Evolutionary conservation across 2,113 vertebrate genomes (phyloP).

Genomic region (Collichthys lucidus): DNA sequence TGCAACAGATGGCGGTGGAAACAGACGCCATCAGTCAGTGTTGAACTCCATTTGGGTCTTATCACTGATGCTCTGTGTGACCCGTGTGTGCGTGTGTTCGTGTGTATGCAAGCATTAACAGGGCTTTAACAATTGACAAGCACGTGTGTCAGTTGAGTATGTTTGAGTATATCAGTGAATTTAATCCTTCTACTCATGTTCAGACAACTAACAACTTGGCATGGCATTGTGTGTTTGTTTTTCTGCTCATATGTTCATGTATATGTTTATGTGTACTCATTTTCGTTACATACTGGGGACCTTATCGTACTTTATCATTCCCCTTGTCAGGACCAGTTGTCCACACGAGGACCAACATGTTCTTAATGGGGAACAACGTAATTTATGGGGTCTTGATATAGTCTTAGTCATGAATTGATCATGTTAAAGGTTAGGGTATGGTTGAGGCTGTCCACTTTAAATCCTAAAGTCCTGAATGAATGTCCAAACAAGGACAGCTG

Average conservation of each 20-base stretch:
- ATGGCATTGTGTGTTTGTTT: background rate
- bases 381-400: too few relatives aligned
- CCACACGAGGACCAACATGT: too few relatives aligned
- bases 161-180: background rate
- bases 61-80: slow-evolving; percentile 59
- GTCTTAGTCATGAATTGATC: too few relatives aligned
- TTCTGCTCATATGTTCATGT: background rate
- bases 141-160: background rate
- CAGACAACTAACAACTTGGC: background rate
- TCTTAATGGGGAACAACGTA: too few relatives aligned
- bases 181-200: slow-evolving; percentile 6
- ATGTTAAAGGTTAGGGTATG: too few relatives aligned
- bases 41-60: slow-evolving; percentile 68
- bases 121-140: too few relatives aligned
- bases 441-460: too few relatives aligned
- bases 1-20: slow-evolving; percentile 70
- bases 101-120: background rate
- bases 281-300: too few relatives aligned
- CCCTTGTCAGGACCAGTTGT: too few relatives aligned
- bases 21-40: slow-evolving; percentile 68
- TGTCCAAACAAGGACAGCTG: too few relatives aligned
- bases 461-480: too few relatives aligned
- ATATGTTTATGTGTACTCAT: background rate
- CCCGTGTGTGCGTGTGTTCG: slow-evolving; percentile 40
- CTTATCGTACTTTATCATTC: too few relatives aligned